These are phyloP conservation scores for Arctia plantaginis DNA, from an alignment of 2,888 invertebrate genomes.

Conservation along the genomic window DNA sequence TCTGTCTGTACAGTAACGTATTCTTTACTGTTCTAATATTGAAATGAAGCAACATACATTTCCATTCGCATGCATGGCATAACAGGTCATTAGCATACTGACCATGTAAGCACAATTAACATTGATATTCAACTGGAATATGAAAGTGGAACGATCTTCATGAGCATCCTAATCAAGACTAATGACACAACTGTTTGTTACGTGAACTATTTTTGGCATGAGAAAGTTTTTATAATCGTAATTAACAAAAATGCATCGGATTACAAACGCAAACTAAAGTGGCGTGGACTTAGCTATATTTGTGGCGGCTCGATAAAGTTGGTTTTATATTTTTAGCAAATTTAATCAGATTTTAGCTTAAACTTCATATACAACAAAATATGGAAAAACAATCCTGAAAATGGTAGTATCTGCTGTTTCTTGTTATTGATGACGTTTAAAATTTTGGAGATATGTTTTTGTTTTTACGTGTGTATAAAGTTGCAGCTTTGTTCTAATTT, in stretches of 20 bases:
- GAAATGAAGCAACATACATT: background rate
- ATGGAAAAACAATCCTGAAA: background rate
- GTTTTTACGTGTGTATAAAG: background rate
- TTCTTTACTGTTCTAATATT: background rate
- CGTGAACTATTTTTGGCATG: conserved; percentile 2
- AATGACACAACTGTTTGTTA: conserved; percentile 3
- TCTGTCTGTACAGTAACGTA: background rate
- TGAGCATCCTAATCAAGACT: conserved; percentile 14
- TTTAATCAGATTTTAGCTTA: background rate
- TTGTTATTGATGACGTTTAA: background rate
- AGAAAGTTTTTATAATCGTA: background rate
- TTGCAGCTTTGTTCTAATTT: background rate
- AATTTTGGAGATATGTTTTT: background rate
- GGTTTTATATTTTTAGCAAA: too few relatives aligned
- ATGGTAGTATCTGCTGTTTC: background rate
- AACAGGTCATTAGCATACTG: conserved; percentile 19
- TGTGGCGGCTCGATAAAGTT: background rate
- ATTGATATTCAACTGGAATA: conserved; percentile 20
- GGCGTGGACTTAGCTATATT: background rate
- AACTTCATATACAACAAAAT: background rate
- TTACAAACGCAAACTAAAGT: background rate
- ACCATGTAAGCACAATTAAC: conserved; percentile 37
- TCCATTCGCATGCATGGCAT: background rate
- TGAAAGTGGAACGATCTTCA: conserved; percentile 34
- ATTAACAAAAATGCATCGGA: background rate